Evolutionary conservation across 2,888 invertebrate genomes (phyloP).

Genomic region (Aspidapion aeneum): DNA sequence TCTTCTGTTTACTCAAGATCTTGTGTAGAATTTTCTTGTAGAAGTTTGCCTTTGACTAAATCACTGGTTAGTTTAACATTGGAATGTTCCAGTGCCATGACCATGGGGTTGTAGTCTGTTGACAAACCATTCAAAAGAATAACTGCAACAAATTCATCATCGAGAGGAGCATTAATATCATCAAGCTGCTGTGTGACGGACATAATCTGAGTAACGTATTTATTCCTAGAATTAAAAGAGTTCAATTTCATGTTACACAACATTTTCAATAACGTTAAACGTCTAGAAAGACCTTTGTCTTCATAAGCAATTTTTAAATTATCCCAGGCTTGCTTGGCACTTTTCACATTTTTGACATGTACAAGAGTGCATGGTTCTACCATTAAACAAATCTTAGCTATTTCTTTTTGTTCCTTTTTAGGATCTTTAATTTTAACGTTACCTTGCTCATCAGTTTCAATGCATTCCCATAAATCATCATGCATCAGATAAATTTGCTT

Average conservation of each 20-base stretch:
- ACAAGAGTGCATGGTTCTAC: constrained; percentile 1
- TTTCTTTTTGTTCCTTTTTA: neutral
- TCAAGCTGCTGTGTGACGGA: neutral
- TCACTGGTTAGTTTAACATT: neutral
- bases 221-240: neutral
- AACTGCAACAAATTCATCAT: constrained; percentile 2
- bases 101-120: constrained; percentile 4
- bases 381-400: neutral
- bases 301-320: constrained; percentile 3
- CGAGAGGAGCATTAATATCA: constrained; percentile 1
- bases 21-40: too few species aligned
- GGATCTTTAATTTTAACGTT: neutral
- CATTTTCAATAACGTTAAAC: constrained; percentile 1
- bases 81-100: neutral
- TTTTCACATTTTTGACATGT: neutral
- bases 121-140: neutral
- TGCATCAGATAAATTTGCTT: constrained; percentile 1
- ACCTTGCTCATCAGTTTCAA: neutral
- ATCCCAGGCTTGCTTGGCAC: constrained; percentile 1
- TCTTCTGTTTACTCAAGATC: too few species aligned
- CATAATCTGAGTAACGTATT: neutral
- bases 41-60: too few species aligned
- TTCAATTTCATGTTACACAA: constrained; percentile 1
- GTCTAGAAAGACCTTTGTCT: constrained; percentile 1
- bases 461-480: constrained; percentile 3